Percentiles rank a stretch among this genome's conserved stretches.
phyloP scores from a whole-genome alignment of 92 coral and sea anemone species.

The Pocillopora grandis region DNA sequence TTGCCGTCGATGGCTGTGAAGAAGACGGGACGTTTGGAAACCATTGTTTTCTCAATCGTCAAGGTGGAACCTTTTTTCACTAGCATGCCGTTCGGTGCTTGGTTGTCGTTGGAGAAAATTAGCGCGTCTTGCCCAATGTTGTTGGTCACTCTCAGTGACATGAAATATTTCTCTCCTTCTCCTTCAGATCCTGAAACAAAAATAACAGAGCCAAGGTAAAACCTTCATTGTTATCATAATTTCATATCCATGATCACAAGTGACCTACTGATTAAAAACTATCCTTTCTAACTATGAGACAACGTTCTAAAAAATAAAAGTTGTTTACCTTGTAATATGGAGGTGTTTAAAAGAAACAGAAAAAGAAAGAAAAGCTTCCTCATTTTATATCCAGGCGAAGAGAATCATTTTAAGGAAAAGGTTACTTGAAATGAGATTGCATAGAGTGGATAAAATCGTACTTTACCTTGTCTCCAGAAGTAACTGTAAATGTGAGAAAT shows the following conservation, averaged over 20 bases:
- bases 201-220: not conserved
- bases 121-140: conserved; percentile 64
- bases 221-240: too few relatives aligned
- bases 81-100: conserved; percentile 76
- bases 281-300: too few relatives aligned
- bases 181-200: conserved; percentile 67
- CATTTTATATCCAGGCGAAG: too few relatives aligned
- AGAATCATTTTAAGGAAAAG: not conserved
- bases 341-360: too few relatives aligned
- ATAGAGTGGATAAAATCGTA: not conserved
- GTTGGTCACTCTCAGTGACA: conserved; percentile 64
- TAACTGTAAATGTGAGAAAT: conserved; percentile 69
- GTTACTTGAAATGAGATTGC: not conserved
- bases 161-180: conserved; percentile 71
- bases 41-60: conserved; percentile 62
- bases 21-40: conserved; percentile 36
- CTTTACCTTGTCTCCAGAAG: conserved; percentile 90
- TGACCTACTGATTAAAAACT: too few relatives aligned
- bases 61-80: conserved; percentile 43
- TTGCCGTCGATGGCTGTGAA: conserved; percentile 71
- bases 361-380: too few relatives aligned
- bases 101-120: conserved; percentile 73
- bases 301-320: too few relatives aligned
- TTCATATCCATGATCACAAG: too few relatives aligned
- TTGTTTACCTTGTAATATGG: too few relatives aligned